Conservation (phyloP, 92 coral and sea anemone species). For the Paragorgia papillata region DNA sequence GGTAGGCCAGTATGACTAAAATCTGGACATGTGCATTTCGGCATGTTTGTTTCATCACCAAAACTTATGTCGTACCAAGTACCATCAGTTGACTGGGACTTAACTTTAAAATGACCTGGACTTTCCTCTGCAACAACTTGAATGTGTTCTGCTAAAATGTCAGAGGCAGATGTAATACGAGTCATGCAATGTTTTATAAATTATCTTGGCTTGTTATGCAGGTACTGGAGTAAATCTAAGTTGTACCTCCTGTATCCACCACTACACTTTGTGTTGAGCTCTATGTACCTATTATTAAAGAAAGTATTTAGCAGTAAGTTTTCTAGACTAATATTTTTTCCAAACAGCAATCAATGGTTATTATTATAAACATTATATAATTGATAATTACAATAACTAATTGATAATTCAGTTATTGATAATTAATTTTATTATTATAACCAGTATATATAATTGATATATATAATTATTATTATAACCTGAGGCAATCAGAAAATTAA, state of each 20-base stretch:
- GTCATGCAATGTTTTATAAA: conserved; percentile 38
- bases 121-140: conserved; percentile 28
- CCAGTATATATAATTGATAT: no score
- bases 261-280: conserved; percentile 56
- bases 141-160: conserved; percentile 21
- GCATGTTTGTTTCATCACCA: conserved; percentile 41
- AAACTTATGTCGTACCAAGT: conserved; percentile 36
- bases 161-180: conserved; percentile 37
- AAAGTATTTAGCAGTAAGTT: no score
- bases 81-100: neutral
- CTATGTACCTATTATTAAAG: conserved; percentile 70
- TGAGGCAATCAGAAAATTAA: no score
- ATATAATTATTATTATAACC: no score
- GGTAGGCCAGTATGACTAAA: conserved; percentile 51
- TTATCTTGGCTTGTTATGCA: conserved; percentile 42
- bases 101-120: conserved; percentile 32
- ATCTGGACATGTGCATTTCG: conserved; percentile 49
- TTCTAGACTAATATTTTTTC: neutral
- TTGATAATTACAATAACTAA: no score
- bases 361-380: no score
- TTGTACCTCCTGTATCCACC: conserved; percentile 57
- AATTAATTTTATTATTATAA: no score
- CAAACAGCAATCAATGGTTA: neutral
- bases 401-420: no score
- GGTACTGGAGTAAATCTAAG: conserved; percentile 19